These are phyloP conservation scores for Gonioctena quinquepunctata DNA, from an alignment of 1,140 invertebrate genomes.

Conservation along the genomic window DNA sequence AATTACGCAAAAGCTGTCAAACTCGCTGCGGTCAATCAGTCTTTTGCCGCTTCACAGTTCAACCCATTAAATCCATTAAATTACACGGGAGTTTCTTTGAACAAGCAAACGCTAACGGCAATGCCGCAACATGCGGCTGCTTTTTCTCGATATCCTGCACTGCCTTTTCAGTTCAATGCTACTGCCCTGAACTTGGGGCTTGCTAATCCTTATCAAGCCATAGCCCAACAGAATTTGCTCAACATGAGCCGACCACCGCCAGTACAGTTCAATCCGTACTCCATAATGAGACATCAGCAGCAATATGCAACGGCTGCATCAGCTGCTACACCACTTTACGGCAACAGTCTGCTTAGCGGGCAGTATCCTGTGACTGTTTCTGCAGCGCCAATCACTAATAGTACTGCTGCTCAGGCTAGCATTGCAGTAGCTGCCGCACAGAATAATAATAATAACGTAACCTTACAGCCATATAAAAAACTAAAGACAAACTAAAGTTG, in stretches of 20 bases:
- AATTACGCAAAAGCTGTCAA: slow-evolving; percentile 73
- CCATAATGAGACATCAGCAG: slow-evolving; percentile 39
- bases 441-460: slow-evolving; percentile 63
- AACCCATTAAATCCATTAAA: slow-evolving; percentile 66
- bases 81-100: slow-evolving; percentile 78
- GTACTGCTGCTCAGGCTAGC: slow-evolving; percentile 48
- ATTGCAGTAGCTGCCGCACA: slow-evolving; percentile 44
- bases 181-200: slow-evolving; percentile 38
- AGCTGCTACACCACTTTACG: slow-evolving; percentile 51
- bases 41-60: slow-evolving; percentile 43
- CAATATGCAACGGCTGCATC: slow-evolving; percentile 53
- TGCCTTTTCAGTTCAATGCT: slow-evolving; percentile 40
- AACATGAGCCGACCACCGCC: slow-evolving; percentile 65
- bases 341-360: slow-evolving; percentile 55
- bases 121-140: slow-evolving; percentile 39
- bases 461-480: slow-evolving; percentile 82
- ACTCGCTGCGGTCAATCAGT: slow-evolving; percentile 61
- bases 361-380: slow-evolving; percentile 47
- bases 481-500: slow-evolving; percentile 79
- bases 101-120: slow-evolving; percentile 61
- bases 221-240: slow-evolving; percentile 59
- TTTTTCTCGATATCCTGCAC: slow-evolving; percentile 36
- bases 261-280: slow-evolving; percentile 58
- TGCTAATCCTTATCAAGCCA: slow-evolving; percentile 45
- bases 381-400: slow-evolving; percentile 44